Conservation (phyloP, 2,797 vertebrate species). For the Hapalemur alaotrensis region DNA sequence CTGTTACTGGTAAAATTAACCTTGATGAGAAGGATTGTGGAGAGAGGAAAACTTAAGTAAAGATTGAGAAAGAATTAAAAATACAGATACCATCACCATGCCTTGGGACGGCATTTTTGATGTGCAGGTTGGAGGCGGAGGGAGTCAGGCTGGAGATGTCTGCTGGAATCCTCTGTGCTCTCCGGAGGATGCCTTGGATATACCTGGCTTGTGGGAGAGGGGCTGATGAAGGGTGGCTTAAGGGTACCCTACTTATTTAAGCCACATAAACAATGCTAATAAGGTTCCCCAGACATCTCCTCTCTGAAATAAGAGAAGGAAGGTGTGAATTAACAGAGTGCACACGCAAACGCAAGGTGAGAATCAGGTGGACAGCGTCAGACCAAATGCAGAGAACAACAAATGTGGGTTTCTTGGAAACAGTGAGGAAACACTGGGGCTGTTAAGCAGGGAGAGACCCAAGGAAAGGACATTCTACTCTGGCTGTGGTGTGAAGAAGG, state of each 20-base stretch:
- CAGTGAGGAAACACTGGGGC: neutral
- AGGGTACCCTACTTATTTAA: neutral
- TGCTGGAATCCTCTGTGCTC: neutral
- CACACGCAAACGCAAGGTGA: fast-evolving
- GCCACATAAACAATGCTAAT: neutral
- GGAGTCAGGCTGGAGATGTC: neutral
- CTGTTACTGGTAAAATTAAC: neutral
- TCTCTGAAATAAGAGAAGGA: neutral
- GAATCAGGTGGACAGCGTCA: neutral
- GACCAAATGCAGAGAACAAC: neutral
- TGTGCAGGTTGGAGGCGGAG: neutral
- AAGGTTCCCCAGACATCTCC: neutral
- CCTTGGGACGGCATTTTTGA: neutral
- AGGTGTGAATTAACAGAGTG: neutral
- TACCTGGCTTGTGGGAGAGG: neutral
- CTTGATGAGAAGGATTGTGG: neutral
- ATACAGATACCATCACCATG: too few relatives aligned
- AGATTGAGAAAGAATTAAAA: neutral
- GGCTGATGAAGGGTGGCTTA: too few relatives aligned
- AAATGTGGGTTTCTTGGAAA: neutral
- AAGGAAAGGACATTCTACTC: neutral
- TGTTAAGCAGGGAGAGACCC: neutral
- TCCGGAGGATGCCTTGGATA: neutral
- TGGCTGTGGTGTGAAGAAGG: neutral
- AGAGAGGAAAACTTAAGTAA: neutral